Conservation (phyloP, 1,140 invertebrate genomes). For the Hylaeus volcanicus region DNA sequence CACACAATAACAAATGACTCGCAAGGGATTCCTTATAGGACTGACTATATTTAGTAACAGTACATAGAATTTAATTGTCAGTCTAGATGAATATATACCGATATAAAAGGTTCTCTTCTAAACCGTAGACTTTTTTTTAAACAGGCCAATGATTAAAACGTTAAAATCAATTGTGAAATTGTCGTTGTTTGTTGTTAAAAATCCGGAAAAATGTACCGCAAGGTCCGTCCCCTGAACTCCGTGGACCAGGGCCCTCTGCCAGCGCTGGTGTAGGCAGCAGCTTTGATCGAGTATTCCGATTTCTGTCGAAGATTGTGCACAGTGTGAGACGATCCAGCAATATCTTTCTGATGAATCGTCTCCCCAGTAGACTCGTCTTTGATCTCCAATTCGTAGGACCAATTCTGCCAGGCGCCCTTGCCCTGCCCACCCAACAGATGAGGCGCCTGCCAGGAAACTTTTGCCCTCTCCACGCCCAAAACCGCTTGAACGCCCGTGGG, state of each 20-base stretch:
- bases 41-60: too few species aligned
- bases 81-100: too few species aligned
- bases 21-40: too few species aligned
- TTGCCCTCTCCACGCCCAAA: conserved; percentile 86
- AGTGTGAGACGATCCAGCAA: conserved; percentile 84
- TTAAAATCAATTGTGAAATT: too few species aligned
- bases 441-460: conserved; percentile 90
- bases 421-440: conserved; percentile 89
- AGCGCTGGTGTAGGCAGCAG: conserved; percentile 87
- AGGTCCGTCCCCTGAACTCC: conserved; percentile 86
- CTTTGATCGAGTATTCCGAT: conserved; percentile 88
- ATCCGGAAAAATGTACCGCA: conserved; percentile 73
- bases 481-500: conserved; percentile 89
- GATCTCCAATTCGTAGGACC: conserved; percentile 91
- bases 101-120: too few species aligned
- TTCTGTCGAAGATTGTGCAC: conserved; percentile 86
- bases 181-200: too few species aligned
- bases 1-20: too few species aligned
- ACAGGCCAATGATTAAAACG: too few species aligned
- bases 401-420: conserved; percentile 90
- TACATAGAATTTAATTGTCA: too few species aligned
- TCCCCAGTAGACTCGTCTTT: conserved; percentile 82
- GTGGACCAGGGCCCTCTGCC: conserved; percentile 91
- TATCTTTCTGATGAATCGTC: conserved; percentile 80
- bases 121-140: too few species aligned